Evolutionary conservation across 2,797 vertebrate genomes (phyloP).

Genomic region (Poecilia velifera): DNA sequence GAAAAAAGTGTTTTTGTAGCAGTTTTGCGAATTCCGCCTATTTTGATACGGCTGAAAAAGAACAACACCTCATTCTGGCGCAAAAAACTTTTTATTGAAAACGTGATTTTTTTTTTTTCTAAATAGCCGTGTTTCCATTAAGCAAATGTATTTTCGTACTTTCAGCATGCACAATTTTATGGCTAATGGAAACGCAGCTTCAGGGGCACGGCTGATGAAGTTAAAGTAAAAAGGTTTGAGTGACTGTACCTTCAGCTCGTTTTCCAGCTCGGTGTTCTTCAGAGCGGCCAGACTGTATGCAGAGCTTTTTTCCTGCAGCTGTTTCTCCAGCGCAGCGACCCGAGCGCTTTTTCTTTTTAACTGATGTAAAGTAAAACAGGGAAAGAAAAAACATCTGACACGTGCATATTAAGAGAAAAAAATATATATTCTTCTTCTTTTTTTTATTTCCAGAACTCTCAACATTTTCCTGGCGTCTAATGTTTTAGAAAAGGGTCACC

Average conservation of each 20-base stretch:
- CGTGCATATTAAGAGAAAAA: background rate
- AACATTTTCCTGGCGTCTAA: background rate
- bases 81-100: too few species aligned
- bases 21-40: too few species aligned
- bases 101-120: too few species aligned
- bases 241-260: conserved; percentile 83
- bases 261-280: conserved; percentile 85
- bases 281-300: conserved; percentile 82
- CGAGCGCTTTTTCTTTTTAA: conserved; percentile 86
- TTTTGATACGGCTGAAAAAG: too few species aligned
- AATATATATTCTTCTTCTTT: background rate
- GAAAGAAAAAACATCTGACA: background rate
- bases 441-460: background rate
- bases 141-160: too few species aligned
- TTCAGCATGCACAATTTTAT: too few species aligned
- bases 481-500: background rate
- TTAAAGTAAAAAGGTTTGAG: background rate
- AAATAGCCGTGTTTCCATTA: too few species aligned
- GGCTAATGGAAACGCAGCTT: too few species aligned
- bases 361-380: conserved; percentile 68
- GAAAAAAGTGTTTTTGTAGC: too few species aligned
- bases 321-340: conserved; percentile 84
- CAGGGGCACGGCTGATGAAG: background rate
- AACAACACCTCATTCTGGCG: too few species aligned
- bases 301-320: conserved; percentile 87